Evolutionary conservation across 2,888 invertebrate species (phyloP).

Genomic region (Spilosoma lubricipeda): DNA sequence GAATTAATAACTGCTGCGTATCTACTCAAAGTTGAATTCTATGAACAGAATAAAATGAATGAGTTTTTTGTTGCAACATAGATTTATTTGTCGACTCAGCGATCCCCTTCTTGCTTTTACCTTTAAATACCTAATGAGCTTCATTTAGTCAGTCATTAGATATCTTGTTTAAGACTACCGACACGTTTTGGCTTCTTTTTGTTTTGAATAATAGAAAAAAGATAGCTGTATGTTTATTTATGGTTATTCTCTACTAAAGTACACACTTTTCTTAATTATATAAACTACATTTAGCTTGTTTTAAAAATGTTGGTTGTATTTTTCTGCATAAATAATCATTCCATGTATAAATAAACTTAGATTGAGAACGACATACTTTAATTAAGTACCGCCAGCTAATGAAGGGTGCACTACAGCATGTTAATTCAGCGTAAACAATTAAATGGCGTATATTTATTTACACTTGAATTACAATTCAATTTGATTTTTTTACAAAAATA

Average conservation of each 20-base stretch:
- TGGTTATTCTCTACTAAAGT: too few species aligned
- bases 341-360: not conserved
- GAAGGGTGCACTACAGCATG: not conserved
- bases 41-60: not conserved
- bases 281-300: too few species aligned
- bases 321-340: not conserved
- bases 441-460: not conserved
- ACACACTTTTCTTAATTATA: too few species aligned
- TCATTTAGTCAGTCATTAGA: not conserved
- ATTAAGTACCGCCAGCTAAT: not conserved
- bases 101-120: not conserved
- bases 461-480: not conserved
- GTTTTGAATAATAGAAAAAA: not conserved
- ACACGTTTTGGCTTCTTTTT: not conserved
- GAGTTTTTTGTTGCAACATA: too few species aligned
- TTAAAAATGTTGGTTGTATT: not conserved
- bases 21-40: not conserved
- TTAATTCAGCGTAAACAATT: not conserved
- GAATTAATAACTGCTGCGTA: not conserved
- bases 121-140: not conserved
- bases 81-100: not conserved
- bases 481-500: not conserved
- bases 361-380: not conserved
- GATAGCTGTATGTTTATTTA: not conserved
- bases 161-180: not conserved